phyloP scores from a whole-genome alignment of 2,797 vertebrate genomes.

The Chrysocyon brachyurus region DNA sequence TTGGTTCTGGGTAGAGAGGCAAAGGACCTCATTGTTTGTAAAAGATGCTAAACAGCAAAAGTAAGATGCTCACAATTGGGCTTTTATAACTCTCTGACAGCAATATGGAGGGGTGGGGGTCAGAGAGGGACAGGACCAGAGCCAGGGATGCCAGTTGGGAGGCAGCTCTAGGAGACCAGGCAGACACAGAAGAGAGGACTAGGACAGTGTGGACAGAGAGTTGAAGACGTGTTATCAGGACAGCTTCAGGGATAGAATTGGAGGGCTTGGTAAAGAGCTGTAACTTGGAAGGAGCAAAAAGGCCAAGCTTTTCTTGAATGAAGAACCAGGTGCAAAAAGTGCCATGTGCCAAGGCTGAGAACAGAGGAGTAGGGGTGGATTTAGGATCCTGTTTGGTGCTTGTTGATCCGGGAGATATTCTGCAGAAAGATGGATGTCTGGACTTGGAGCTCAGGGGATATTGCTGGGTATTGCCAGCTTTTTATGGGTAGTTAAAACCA shows the following conservation, averaged over 20 bases:
- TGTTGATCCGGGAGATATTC: slow-evolving; percentile 1
- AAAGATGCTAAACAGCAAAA: neutral
- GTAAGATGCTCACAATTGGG: neutral
- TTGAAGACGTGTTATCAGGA: neutral
- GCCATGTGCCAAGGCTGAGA: neutral
- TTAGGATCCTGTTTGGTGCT: neutral
- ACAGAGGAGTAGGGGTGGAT: neutral
- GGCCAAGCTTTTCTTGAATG: neutral
- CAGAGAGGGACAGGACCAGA: neutral
- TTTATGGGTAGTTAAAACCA: neutral
- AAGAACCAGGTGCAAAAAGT: neutral
- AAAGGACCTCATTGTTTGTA: neutral
- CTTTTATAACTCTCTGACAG: slow-evolving; percentile 45
- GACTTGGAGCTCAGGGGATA: neutral
- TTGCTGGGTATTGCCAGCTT: neutral
- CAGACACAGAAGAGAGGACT: neutral
- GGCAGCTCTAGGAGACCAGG: slow-evolving; percentile 5
- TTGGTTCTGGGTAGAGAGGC: neutral
- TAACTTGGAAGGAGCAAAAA: neutral
- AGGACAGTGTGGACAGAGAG: neutral
- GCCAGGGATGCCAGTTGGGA: neutral
- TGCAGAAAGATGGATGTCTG: neutral
- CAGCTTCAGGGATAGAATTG: neutral
- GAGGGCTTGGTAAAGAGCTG: neutral
- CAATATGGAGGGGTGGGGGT: neutral